Evolutionary conservation across 2,888 invertebrate species (phyloP).

Genomic region (Priocnemis perturbator): DNA sequence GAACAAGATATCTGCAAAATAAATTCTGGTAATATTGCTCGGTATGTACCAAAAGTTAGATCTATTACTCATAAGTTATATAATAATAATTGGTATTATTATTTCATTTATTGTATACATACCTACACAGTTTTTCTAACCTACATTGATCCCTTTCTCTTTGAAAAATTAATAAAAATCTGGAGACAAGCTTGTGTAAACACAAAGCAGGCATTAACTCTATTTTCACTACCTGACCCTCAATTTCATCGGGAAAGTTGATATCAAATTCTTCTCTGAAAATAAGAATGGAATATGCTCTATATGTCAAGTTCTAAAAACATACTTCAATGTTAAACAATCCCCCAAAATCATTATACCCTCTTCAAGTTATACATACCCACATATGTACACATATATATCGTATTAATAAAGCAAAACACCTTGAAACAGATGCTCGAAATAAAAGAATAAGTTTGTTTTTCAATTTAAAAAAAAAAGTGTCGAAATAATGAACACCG

Average conservation of each 20-base stretch:
- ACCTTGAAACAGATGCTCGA: too few species aligned
- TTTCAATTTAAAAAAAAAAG: too few species aligned
- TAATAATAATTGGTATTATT: too few species aligned
- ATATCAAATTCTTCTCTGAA: constrained; percentile 86
- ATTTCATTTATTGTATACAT: constrained; percentile 33
- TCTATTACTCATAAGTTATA: too few species aligned
- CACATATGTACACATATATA: too few species aligned
- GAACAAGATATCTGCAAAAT: constrained; percentile 81
- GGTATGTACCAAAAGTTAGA: too few species aligned
- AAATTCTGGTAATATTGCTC: not conserved
- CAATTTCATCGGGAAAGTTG: constrained; percentile 79
- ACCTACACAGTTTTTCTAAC: constrained; percentile 87
- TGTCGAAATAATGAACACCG: too few species aligned
- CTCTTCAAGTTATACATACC: too few species aligned
- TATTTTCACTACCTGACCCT: constrained; percentile 55
- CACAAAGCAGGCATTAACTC: constrained; percentile 83
- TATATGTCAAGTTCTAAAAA: not conserved
- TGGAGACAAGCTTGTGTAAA: constrained; percentile 83
- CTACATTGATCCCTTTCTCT: constrained; percentile 83
- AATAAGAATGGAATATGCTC: constrained; percentile 61
- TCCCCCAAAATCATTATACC: not conserved
- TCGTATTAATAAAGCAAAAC: too few species aligned
- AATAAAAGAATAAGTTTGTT: too few species aligned
- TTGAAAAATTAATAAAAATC: constrained; percentile 81
- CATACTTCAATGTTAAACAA: not conserved